A percentile compares a stretch with the other conserved stretches of the same genome.
These are phyloP conservation scores for Rhodeus uyekii DNA, from an alignment of 2,797 vertebrate genomes.

Conservation along the genomic window DNA sequence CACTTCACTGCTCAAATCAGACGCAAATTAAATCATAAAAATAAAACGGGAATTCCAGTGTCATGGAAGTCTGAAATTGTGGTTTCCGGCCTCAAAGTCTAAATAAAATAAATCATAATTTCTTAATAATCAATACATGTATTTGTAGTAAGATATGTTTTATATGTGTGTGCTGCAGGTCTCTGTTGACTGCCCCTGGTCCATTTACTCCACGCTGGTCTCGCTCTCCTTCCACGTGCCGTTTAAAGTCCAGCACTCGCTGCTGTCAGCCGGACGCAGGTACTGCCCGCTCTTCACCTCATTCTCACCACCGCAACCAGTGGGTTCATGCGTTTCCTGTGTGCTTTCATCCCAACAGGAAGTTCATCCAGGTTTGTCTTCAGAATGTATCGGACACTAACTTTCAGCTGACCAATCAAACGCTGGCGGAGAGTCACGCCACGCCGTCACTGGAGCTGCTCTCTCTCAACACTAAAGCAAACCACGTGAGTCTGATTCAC, in stretches of 20 bases:
- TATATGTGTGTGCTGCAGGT: conserved; percentile 78
- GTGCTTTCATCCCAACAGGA: conserved; percentile 75
- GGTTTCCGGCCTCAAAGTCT: neutral
- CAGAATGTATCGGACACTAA: conserved; percentile 90
- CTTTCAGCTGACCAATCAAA: conserved; percentile 85
- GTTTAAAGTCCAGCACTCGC: conserved; percentile 89
- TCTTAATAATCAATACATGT: too few relatives aligned
- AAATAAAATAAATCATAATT: neutral
- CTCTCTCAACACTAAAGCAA: conserved; percentile 79
- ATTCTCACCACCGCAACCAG: neutral
- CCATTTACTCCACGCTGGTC: conserved; percentile 95
- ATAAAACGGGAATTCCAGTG: too few relatives aligned
- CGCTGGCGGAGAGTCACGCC: conserved; percentile 74
- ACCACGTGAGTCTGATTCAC: conserved; percentile 76
- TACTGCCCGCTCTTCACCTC: neutral
- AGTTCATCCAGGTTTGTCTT: conserved; percentile 92
- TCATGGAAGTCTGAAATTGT: too few relatives aligned
- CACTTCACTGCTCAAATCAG: neutral
- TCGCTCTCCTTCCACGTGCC: conserved; percentile 94
- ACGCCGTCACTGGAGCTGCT: conserved; percentile 75
- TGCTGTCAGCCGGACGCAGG: conserved; percentile 84
- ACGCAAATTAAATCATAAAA: too few relatives aligned
- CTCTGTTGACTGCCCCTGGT: conserved; percentile 98
- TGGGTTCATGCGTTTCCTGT: conserved; percentile 8
- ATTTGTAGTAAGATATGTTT: too few relatives aligned